phyloP scores from a whole-genome alignment of 2,888 invertebrate genomes.

The Incurvaria masculella region DNA sequence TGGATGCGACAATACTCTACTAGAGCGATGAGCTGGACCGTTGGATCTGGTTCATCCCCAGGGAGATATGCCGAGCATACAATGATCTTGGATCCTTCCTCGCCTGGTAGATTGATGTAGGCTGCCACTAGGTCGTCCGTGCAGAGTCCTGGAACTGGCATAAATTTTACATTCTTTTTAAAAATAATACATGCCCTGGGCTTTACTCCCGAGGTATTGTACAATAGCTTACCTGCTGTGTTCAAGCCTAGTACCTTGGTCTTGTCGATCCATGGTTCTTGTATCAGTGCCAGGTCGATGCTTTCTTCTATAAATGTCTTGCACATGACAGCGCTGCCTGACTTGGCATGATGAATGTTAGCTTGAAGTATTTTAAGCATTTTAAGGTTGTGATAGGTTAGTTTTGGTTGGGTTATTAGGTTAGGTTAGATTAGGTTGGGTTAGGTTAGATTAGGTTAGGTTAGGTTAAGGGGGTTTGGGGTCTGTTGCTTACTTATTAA shows the following conservation, averaged over 20 bases:
- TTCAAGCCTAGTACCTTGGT: no score
- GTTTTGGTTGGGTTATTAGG: not conserved
- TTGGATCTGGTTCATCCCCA: not conserved
- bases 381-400: no score
- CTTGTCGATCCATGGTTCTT: no score
- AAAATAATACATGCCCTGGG: not conserved
- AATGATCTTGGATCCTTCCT: not conserved
- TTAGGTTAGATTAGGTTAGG: no score
- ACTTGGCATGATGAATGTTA: not conserved
- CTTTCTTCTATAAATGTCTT: not conserved
- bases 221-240: no score
- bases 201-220: not conserved
- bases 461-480: no score
- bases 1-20: no score
- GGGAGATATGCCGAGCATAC: slow-evolving; percentile 1
- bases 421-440: no score
- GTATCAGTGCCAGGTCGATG: no score
- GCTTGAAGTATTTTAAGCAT: not conserved
- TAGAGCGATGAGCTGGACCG: no score
- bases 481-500: no score
- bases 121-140: not conserved
- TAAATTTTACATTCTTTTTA: not conserved
- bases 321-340: not conserved
- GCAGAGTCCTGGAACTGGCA: not conserved
- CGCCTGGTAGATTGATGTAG: not conserved